phyloP scores from a whole-genome alignment of 2,113 vertebrate species.

The Otus sunia region DNA sequence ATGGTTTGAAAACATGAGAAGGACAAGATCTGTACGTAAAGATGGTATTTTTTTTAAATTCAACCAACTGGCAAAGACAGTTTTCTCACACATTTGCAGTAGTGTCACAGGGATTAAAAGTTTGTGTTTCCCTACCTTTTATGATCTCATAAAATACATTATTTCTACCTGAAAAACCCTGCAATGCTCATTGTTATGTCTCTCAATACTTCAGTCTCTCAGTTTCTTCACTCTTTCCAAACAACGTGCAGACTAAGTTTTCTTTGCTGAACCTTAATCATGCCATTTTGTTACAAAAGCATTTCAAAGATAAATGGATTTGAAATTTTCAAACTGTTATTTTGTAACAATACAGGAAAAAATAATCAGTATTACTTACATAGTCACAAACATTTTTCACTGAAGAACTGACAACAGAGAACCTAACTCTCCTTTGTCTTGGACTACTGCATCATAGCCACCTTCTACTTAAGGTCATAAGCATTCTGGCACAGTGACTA shows the following conservation, averaged over 20 bases:
- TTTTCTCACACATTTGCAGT: neutral
- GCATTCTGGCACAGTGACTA: neutral
- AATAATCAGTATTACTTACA: neutral
- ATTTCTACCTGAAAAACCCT: neutral
- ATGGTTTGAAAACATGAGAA: neutral
- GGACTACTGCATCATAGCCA: neutral
- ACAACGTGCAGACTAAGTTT: neutral
- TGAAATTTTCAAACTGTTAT: neutral
- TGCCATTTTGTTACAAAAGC: neutral
- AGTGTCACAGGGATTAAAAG: neutral
- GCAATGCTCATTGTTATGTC: neutral
- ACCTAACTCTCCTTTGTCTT: neutral
- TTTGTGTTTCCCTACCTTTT: neutral
- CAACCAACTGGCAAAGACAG: neutral
- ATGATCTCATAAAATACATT: neutral
- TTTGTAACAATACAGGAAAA: neutral
- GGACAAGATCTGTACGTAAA: neutral
- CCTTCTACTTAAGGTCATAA: neutral
- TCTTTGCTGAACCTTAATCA: neutral
- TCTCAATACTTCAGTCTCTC: neutral
- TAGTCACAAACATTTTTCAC: neutral
- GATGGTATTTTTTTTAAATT: neutral
- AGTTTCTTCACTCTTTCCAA: neutral
- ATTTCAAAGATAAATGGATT: neutral
- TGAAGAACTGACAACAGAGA: neutral